Evolutionary conservation across 2,888 invertebrate genomes (phyloP).

Genomic region (Pseudoips prasinana): DNA sequence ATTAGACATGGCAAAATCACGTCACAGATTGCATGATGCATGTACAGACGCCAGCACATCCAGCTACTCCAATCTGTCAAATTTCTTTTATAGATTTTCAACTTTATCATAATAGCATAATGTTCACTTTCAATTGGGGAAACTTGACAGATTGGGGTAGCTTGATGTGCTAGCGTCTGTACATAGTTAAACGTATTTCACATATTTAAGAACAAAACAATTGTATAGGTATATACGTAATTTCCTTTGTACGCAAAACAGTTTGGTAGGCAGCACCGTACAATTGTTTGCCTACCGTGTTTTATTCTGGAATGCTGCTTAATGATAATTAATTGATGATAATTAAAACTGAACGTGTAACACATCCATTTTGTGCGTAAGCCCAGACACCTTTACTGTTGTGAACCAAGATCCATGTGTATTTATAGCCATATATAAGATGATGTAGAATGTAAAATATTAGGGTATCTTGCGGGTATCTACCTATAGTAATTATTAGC

Average conservation of each 20-base stretch:
- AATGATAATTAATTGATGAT: constrained; percentile 43
- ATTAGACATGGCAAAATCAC: no score
- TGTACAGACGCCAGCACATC: no score
- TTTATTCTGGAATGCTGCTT: constrained; percentile 35
- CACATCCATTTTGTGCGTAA: constrained; percentile 43
- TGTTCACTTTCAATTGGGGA: no score
- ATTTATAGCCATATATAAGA: constrained; percentile 24
- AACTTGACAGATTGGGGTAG: no score
- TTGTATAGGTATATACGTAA: constrained; percentile 19
- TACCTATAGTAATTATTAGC: constrained; percentile 25
- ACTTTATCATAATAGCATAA: no score
- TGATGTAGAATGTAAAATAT: constrained; percentile 14
- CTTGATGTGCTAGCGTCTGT: no score
- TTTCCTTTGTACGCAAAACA: constrained; percentile 19
- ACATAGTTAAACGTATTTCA: no score
- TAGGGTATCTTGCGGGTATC: constrained; percentile 5
- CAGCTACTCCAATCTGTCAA: no score
- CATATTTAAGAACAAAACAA: constrained; percentile 2
- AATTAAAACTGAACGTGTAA: constrained; percentile 41
- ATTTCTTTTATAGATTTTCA: no score
- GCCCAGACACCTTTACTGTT: constrained; percentile 37
- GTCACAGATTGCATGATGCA: no score
- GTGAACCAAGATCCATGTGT: constrained; percentile 24
- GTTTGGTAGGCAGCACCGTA: constrained; percentile 23
- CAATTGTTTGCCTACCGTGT: constrained; percentile 36